Conservation (phyloP, 2,113 vertebrate species). For the Trachemys scripta region DNA sequence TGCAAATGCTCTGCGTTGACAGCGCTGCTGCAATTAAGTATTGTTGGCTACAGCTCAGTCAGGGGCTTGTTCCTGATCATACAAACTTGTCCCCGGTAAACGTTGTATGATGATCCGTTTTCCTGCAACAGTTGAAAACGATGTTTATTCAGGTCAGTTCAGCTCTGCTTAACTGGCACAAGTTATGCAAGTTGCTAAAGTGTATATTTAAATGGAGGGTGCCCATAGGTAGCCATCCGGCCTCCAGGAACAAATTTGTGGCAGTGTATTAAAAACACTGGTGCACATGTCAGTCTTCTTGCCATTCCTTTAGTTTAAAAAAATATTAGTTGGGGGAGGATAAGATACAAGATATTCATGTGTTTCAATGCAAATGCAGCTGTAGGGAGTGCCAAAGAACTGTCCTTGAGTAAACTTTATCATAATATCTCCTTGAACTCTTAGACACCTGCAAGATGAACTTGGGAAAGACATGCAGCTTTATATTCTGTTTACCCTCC, state of each 20-base stretch:
- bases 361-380: neutral
- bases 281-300: neutral
- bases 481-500: neutral
- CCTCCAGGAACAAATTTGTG: fast-evolving
- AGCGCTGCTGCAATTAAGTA: neutral
- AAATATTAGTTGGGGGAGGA: neutral
- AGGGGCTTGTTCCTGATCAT: neutral
- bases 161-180: neutral
- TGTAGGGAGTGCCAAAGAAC: neutral
- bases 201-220: neutral
- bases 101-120: neutral
- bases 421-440: neutral
- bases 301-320: neutral
- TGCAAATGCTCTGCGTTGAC: neutral
- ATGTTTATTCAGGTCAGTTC: neutral
- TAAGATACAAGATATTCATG: neutral
- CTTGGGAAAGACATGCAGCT: neutral
- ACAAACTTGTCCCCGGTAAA: neutral
- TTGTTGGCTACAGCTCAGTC: neutral
- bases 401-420: neutral
- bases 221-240: neutral
- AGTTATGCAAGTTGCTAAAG: neutral
- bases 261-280: neutral
- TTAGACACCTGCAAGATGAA: neutral
- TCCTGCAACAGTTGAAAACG: neutral